These are phyloP conservation scores for Myrmophylax atrothorax DNA, from an alignment of 2,113 vertebrate genomes.

Conservation along the genomic window DNA sequence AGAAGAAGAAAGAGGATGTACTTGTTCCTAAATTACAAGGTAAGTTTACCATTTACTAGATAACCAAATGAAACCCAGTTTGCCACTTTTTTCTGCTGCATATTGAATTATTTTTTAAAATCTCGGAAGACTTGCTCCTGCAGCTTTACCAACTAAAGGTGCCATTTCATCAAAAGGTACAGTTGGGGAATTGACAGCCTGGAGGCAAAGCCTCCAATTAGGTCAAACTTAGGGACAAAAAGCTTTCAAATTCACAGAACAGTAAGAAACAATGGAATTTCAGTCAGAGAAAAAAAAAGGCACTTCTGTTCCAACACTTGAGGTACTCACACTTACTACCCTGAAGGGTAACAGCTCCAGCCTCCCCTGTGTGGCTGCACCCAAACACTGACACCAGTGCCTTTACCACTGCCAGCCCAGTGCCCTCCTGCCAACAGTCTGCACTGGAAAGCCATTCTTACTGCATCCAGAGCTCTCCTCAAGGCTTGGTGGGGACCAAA, in stretches of 20 bases:
- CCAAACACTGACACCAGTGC: rapidly evolving
- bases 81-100: background rate
- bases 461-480: background rate
- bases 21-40: background rate
- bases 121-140: background rate
- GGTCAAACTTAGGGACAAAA: conserved; percentile 13
- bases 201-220: conserved; percentile 29
- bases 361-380: background rate
- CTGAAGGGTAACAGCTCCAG: background rate
- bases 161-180: background rate
- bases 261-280: background rate
- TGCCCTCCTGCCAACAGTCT: background rate
- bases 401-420: background rate
- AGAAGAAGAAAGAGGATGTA: background rate
- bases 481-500: background rate
- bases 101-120: background rate
- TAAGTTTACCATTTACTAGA: background rate
- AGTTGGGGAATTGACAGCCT: conserved; percentile 5
- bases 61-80: background rate
- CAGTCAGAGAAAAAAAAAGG: background rate
- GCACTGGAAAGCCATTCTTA: background rate
- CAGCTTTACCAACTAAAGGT: background rate
- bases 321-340: background rate
- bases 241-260: background rate
- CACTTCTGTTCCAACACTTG: background rate